Conservation (phyloP, 1,140 invertebrate species). For the Brachionus koreanus region DNA sequence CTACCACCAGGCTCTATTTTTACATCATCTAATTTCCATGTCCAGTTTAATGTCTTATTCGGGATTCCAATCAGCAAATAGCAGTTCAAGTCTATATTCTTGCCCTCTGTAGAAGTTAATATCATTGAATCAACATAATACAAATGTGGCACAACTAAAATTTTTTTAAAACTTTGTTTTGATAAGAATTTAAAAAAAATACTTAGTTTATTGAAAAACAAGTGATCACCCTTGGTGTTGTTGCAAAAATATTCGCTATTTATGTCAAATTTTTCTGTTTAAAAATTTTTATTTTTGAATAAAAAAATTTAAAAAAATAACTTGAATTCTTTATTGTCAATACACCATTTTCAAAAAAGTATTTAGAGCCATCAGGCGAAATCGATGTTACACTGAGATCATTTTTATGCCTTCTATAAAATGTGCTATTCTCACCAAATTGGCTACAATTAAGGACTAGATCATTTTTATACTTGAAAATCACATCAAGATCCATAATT, state of each 20-base stretch:
- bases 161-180: neutral
- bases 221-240: neutral
- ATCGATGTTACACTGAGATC: neutral
- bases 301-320: neutral
- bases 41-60: slow-evolving; percentile 4
- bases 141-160: slow-evolving; percentile 16
- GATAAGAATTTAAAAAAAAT: neutral
- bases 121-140: neutral
- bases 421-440: neutral
- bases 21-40: neutral
- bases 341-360: neutral
- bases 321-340: neutral
- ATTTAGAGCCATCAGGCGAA: neutral
- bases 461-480: neutral
- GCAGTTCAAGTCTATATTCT: neutral
- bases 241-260: neutral
- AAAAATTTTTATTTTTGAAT: neutral
- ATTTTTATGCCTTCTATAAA: neutral
- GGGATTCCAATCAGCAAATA: neutral
- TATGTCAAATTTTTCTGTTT: neutral
- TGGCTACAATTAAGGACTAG: neutral
- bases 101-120: neutral
- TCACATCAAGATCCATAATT: neutral
- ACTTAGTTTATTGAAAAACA: slow-evolving; percentile 10
- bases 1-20: neutral